phyloP scores from a whole-genome alignment of 2,113 vertebrate genomes.

The Lipophrys pholis region DNA sequence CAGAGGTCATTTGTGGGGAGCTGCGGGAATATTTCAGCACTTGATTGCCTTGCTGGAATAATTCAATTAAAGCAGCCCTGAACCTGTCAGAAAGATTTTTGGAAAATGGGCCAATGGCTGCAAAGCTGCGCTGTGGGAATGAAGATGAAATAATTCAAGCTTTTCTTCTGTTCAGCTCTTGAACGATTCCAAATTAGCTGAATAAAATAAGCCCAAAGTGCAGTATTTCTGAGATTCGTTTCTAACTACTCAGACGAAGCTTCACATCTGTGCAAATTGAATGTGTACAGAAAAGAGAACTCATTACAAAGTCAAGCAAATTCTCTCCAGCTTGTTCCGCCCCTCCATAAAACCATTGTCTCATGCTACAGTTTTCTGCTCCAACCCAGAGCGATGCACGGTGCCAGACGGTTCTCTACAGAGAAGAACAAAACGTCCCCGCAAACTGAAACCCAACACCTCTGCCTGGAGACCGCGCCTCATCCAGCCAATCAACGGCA shows the following conservation, averaged over 20 bases:
- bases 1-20: not conserved
- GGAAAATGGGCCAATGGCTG: constrained; percentile 48
- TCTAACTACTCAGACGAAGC: not conserved
- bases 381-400: constrained; percentile 5
- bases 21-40: constrained; percentile 20
- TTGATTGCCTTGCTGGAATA: constrained; percentile 47
- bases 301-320: constrained; percentile 29
- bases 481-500: constrained; percentile 59
- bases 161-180: not conserved
- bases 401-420: constrained; percentile 32
- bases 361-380: constrained; percentile 20
- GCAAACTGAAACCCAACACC: constrained; percentile 76
- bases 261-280: too few relatives aligned
- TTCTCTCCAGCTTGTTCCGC: constrained; percentile 3
- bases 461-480: constrained; percentile 60
- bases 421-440: constrained; percentile 66
- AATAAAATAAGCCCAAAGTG: not conserved
- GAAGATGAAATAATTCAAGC: not conserved
- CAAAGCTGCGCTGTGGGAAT: constrained; percentile 4
- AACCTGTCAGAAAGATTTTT: constrained; percentile 16
- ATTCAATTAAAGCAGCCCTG: constrained; percentile 56
- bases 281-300: not conserved
- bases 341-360: constrained; percentile 34
- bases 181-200: not conserved
- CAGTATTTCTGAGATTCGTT: not conserved